Evolutionary conservation across 2,888 invertebrate genomes (phyloP).

Genomic region (Acronicta alni): DNA sequence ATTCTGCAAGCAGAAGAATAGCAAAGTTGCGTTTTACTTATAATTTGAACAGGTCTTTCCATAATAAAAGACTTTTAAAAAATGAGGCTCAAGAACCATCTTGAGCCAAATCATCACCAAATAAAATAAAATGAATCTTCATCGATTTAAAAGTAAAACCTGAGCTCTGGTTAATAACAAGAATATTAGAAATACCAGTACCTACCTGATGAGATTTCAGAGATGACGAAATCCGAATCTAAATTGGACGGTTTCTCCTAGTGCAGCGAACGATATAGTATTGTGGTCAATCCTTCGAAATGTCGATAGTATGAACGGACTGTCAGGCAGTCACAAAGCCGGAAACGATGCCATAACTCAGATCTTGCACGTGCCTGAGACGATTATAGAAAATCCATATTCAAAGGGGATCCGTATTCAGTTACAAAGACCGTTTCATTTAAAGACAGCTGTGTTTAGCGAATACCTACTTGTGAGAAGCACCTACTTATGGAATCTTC

Average conservation of each 20-base stretch:
- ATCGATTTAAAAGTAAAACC: too few species aligned
- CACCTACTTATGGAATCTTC: not conserved
- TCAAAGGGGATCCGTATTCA: constrained; percentile 19
- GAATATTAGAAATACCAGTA: not conserved
- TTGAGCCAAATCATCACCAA: too few species aligned
- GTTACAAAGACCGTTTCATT: constrained; percentile 15
- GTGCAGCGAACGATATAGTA: constrained; percentile 15
- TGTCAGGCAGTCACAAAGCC: constrained; percentile 19
- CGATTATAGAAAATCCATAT: constrained; percentile 12
- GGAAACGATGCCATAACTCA: constrained; percentile 5
- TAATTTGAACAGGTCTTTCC: too few species aligned
- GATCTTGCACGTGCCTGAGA: constrained; percentile 36
- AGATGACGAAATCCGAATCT: not conserved
- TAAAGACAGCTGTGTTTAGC: constrained; percentile 10
- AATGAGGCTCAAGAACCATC: too few species aligned
- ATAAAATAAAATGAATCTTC: too few species aligned
- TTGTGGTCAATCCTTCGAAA: constrained; percentile 16
- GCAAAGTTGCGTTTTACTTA: too few species aligned
- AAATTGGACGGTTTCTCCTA: constrained; percentile 10
- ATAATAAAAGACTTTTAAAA: too few species aligned
- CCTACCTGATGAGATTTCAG: not conserved
- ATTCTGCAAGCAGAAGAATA: too few species aligned
- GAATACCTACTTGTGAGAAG: not conserved
- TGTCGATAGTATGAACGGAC: constrained; percentile 14
- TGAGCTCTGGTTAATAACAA: too few species aligned